Conservation (phyloP, 2,113 vertebrate genomes). For the Calonectris borealis region DNA sequence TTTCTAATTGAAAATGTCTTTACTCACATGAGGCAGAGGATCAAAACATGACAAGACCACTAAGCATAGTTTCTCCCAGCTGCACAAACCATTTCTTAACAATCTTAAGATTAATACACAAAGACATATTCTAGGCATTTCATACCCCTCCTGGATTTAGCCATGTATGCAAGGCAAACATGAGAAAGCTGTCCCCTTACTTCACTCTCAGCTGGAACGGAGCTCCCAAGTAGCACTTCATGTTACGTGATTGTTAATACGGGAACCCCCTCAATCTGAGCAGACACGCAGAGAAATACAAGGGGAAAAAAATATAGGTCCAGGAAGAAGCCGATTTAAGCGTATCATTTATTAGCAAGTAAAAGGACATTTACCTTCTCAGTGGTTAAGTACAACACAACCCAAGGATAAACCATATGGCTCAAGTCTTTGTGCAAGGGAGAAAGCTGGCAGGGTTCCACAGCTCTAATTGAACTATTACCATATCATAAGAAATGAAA, state of each 20-base stretch:
- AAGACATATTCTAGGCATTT: background rate
- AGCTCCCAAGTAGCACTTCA: background rate
- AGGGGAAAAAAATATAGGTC: background rate
- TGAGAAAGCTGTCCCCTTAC: background rate
- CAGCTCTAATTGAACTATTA: background rate
- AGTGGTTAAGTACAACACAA: background rate
- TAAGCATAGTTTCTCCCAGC: background rate
- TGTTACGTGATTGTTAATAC: rapidly evolving
- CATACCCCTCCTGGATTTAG: background rate
- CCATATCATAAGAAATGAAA: background rate
- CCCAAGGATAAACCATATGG: background rate
- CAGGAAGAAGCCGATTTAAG: background rate
- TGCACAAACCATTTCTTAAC: constrained; percentile 1
- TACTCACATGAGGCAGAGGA: background rate
- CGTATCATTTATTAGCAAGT: background rate
- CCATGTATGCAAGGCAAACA: background rate
- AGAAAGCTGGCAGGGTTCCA: constrained; percentile 8
- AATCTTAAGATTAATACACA: background rate
- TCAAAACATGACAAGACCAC: background rate
- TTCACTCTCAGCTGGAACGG: background rate
- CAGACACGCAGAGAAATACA: background rate
- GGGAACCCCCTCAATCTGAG: background rate
- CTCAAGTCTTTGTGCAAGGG: background rate
- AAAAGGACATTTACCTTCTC: background rate
- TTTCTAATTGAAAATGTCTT: constrained; percentile 16